Evolutionary conservation across 1,140 invertebrate species (phyloP).

Genomic region (Sminthurides bifidus): DNA sequence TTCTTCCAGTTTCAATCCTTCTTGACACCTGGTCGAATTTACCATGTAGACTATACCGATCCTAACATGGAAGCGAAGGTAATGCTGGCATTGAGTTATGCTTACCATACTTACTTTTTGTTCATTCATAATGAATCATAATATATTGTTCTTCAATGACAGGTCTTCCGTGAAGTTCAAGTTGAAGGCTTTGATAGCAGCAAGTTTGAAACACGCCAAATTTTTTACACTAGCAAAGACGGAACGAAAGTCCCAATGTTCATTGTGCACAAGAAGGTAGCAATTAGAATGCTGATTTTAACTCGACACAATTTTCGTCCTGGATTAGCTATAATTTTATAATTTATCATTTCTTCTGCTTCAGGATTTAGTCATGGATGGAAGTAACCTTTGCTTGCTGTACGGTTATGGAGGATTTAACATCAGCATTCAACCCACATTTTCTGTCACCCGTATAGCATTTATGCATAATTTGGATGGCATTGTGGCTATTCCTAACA

Average conservation of each 20-base stretch:
- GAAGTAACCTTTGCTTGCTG: constrained; percentile 62
- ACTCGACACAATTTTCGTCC: too few species aligned
- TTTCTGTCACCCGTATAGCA: constrained; percentile 66
- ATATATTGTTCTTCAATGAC: too few species aligned
- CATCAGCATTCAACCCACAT: constrained; percentile 74
- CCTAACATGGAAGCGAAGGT: constrained; percentile 53
- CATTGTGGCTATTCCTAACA: constrained; percentile 80
- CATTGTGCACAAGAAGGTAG: constrained; percentile 69
- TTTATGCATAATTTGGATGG: constrained; percentile 86
- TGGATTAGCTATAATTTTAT: too few species aligned
- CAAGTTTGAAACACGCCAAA: constrained; percentile 71
- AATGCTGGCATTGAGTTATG: constrained; percentile 30
- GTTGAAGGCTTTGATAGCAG: constrained; percentile 70
- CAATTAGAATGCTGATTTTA: background rate
- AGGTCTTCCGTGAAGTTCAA: constrained; percentile 72
- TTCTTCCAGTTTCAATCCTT: constrained; percentile 93
- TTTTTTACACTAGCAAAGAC: constrained; percentile 92
- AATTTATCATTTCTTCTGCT: constrained; percentile 26
- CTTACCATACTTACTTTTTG: background rate
- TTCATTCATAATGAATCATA: background rate
- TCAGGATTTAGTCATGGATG: constrained; percentile 41
- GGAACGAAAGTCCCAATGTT: constrained; percentile 96
- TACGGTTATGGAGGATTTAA: constrained; percentile 99
- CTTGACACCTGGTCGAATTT: constrained; percentile 80
- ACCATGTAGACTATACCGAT: constrained; percentile 65